A percentile compares a stretch with the other conserved stretches of the same genome.
Conservation (phyloP, 2,113 vertebrate species). For the Nibea albiflora region DNA sequence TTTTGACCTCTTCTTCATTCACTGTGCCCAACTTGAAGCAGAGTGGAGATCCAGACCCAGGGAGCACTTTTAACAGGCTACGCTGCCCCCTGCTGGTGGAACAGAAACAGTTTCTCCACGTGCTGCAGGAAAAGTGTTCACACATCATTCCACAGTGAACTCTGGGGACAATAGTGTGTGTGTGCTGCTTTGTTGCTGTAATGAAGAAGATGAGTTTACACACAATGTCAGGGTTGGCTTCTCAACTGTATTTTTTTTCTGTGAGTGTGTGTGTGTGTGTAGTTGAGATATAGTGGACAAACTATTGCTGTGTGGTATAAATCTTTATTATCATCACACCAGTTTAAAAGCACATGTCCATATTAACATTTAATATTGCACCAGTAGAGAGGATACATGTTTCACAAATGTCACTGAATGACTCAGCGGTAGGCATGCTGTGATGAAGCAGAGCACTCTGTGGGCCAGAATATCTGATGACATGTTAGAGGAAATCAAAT, state of each 20-base stretch:
- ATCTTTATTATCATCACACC: conserved; percentile 16
- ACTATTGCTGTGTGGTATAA: conserved; percentile 21
- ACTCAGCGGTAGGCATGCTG: not conserved
- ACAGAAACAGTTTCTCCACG: conserved; percentile 4
- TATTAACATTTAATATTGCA: conserved; percentile 31
- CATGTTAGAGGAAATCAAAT: not conserved
- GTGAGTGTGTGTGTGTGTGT: conserved; percentile 13
- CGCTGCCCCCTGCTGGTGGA: conserved; percentile 65
- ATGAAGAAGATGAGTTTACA: conserved; percentile 31
- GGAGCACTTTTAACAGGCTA: conserved; percentile 36
- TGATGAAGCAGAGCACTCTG: not conserved
- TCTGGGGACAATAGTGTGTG: not conserved
- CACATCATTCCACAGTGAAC: not conserved
- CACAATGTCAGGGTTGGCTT: conserved; percentile 11
- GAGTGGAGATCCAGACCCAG: not conserved
- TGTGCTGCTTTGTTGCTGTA: not conserved
- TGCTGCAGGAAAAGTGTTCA: not conserved
- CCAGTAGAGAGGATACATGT: not conserved
- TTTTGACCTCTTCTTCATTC: not conserved
- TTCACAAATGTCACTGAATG: conserved; percentile 24
- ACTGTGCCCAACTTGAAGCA: not conserved
- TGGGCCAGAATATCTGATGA: rapidly evolving
- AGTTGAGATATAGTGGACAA: conserved; percentile 1
- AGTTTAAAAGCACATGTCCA: conserved; percentile 20
- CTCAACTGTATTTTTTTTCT: conserved; percentile 2